A percentile compares a stretch with the other conserved stretches of the same genome.
These are phyloP conservation scores for Axea sp. DNA, from an alignment of 2,888 invertebrate species.

Conservation along the genomic window DNA sequence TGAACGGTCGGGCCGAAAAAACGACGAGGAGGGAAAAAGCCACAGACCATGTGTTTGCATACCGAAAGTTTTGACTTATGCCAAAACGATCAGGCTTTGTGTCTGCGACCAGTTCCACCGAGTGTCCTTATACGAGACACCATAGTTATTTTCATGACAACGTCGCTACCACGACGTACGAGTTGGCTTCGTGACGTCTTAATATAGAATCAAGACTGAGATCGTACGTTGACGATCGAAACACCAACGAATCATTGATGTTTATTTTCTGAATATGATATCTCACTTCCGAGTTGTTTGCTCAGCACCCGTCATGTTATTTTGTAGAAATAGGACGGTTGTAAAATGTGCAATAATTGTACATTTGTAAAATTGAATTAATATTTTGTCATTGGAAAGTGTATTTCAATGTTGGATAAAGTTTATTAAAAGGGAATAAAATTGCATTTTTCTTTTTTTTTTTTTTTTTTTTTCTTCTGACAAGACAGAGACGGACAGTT, in stretches of 20 bases:
- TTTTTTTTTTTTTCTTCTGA: too few species aligned
- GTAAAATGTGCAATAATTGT: too few species aligned
- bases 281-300: slow-evolving; percentile 34
- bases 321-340: slow-evolving; percentile 10
- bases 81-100: slow-evolving; percentile 78
- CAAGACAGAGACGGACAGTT: too few species aligned
- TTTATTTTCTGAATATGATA: slow-evolving; percentile 50
- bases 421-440: too few species aligned
- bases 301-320: slow-evolving; percentile 10
- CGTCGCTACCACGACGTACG: slow-evolving; percentile 60
- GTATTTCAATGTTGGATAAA: too few species aligned
- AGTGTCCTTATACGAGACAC: slow-evolving; percentile 62
- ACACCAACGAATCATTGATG: slow-evolving; percentile 49
- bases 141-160: slow-evolving; percentile 76
- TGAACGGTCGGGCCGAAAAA: slow-evolving; percentile 49
- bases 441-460: too few species aligned
- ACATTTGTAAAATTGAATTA: too few species aligned
- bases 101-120: slow-evolving; percentile 67
- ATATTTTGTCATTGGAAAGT: too few species aligned
- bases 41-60: slow-evolving; percentile 69
- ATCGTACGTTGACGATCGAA: slow-evolving; percentile 70
- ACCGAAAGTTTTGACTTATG: slow-evolving; percentile 77
- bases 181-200: slow-evolving; percentile 66
- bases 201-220: slow-evolving; percentile 75
- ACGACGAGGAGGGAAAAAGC: slow-evolving; percentile 33